phyloP scores from a whole-genome alignment of 2,113 vertebrate species.

The Ammodytes marinus region DNA sequence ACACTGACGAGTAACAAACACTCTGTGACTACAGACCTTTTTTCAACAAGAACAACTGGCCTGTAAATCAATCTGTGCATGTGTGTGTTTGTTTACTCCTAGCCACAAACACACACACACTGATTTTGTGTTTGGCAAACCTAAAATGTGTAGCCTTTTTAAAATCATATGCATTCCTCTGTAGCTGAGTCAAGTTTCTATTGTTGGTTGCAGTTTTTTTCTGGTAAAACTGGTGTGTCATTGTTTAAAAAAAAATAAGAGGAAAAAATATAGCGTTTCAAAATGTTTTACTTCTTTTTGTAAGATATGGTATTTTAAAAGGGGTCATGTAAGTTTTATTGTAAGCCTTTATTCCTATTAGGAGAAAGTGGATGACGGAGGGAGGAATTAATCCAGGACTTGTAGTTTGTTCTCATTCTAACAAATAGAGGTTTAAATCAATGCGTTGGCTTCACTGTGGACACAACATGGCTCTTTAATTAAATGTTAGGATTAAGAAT shows the following conservation, averaged over 20 bases:
- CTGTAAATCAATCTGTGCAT: conserved; percentile 58
- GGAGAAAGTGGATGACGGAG: conserved; percentile 52
- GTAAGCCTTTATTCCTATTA: conserved; percentile 26
- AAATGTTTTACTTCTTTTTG: conserved; percentile 60
- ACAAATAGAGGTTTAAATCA: conserved; percentile 48
- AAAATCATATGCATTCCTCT: conserved; percentile 95
- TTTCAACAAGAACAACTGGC: conserved; percentile 94
- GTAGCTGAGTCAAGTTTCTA: conserved; percentile 74
- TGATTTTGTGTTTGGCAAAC: conserved; percentile 89
- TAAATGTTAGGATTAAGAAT: conserved; percentile 53
- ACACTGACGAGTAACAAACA: conserved; percentile 83
- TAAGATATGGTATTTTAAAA: conserved; percentile 70
- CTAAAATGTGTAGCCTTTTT: conserved; percentile 88
- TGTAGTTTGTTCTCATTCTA: conserved; percentile 49
- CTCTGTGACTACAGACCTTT: conserved; percentile 89
- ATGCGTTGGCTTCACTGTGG: conserved; percentile 47
- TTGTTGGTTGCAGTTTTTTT: conserved; percentile 67
- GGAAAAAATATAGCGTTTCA: conserved; percentile 43
- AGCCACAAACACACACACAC: conserved; percentile 69
- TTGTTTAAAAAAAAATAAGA: conserved; percentile 35
- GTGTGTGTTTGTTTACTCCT: conserved; percentile 66
- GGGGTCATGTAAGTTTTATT: conserved; percentile 57
- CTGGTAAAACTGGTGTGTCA: conserved; percentile 68
- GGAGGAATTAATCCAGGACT: conserved; percentile 32
- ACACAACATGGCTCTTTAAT: conserved; percentile 54